Percentiles rank a stretch among this genome's conserved stretches.
phyloP scores from a whole-genome alignment of 2,888 invertebrate genomes.

The Torymus texanus region DNA sequence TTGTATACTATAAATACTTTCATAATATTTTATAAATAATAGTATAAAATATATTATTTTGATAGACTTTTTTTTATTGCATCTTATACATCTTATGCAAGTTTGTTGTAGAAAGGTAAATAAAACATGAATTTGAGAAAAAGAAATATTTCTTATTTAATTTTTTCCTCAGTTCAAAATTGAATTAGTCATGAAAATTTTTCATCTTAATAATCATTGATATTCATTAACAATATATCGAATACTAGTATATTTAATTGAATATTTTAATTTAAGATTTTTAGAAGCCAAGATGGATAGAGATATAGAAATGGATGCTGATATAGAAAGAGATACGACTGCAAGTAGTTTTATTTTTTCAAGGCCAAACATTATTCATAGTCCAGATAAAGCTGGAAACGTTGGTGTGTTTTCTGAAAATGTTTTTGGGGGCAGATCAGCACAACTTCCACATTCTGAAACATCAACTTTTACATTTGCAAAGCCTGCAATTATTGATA shows the following conservation, averaged over 20 bases:
- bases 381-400: conserved; percentile 56
- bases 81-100: no score
- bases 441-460: conserved; percentile 25
- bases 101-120: no score
- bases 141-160: no score
- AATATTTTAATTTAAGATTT: conserved; percentile 27
- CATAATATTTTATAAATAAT: background rate
- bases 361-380: conserved; percentile 59
- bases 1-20: no score
- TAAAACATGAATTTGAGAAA: no score
- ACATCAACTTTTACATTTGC: conserved; percentile 62
- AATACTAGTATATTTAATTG: background rate
- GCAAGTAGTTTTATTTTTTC: conserved; percentile 62
- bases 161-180: no score
- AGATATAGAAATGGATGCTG: conserved; percentile 54
- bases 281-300: conserved; percentile 45
- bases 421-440: conserved; percentile 46
- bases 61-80: background rate
- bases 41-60: conserved; percentile 3
- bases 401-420: conserved; percentile 55
- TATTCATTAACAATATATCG: no score
- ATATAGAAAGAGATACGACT: conserved; percentile 29
- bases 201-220: no score
- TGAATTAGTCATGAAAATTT: no score
- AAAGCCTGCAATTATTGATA: conserved; percentile 56